phyloP scores from a whole-genome alignment of 2,888 invertebrate species.

The Cataglyphis albicans region DNA sequence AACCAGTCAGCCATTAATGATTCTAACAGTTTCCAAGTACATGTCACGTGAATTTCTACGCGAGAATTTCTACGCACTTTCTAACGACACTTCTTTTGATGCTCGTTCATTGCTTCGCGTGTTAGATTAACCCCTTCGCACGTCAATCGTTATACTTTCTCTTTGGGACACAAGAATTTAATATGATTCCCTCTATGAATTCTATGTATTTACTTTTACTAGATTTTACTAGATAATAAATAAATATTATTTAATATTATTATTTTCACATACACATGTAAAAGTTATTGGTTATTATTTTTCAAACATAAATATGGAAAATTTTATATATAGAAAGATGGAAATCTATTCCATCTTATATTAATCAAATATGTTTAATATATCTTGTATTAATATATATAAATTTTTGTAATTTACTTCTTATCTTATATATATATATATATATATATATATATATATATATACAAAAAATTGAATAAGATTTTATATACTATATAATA shows the following conservation, averaged over 20 bases:
- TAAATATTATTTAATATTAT: background rate
- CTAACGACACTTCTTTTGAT: slow-evolving; percentile 46
- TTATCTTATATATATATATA: background rate
- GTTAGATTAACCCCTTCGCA: slow-evolving; percentile 34
- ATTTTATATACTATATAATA: too few species aligned
- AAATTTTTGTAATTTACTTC: background rate
- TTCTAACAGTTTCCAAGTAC: slow-evolving; percentile 36
- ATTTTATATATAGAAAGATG: background rate
- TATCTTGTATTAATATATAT: background rate
- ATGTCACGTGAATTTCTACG: slow-evolving; percentile 53
- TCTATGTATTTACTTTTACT: background rate
- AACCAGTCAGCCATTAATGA: slow-evolving; percentile 18
- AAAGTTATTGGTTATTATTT: background rate
- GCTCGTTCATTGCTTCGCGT: slow-evolving; percentile 12
- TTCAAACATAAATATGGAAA: background rate
- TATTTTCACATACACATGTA: too few species aligned
- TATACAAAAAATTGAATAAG: too few species aligned
- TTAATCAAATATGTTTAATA: background rate
- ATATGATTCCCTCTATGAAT: slow-evolving; percentile 5
- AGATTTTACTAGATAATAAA: background rate
- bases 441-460: too few species aligned
- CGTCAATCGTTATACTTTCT: slow-evolving; percentile 36
- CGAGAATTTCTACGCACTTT: slow-evolving; percentile 42
- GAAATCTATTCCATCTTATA: too few species aligned
- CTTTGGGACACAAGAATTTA: slow-evolving; percentile 2